Percentiles rank a stretch among this genome's conserved stretches.
These are phyloP conservation scores for Dione vanillae DNA, from an alignment of 2,888 invertebrate species.

Conservation along the genomic window DNA sequence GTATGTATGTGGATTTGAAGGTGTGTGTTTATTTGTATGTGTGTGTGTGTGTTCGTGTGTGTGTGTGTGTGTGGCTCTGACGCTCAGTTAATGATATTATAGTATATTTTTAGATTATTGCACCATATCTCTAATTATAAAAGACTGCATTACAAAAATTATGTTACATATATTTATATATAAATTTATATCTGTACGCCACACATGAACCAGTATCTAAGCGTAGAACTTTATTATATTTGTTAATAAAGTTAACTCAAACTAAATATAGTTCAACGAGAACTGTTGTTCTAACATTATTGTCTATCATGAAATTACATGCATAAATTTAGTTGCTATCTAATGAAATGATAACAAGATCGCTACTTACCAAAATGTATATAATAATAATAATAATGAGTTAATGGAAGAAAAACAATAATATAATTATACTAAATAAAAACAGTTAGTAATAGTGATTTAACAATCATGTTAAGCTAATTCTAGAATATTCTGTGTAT, in stretches of 20 bases:
- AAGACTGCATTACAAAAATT: no score
- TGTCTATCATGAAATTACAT: constrained; percentile 17
- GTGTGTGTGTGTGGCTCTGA: no score
- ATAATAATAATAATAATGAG: not conserved
- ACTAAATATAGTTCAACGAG: not conserved
- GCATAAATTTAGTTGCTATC: constrained; percentile 16
- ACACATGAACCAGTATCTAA: no score
- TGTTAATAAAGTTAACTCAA: not conserved
- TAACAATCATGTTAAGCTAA: not conserved
- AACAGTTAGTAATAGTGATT: not conserved
- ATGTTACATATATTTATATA: no score
- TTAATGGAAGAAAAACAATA: constrained; percentile 10
- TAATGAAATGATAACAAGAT: constrained; percentile 19
- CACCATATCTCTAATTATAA: no score
- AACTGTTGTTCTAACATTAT: constrained; percentile 5
- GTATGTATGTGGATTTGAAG: no score
- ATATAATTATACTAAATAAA: not conserved
- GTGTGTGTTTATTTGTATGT: no score
- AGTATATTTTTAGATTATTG: no score
- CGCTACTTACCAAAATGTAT: constrained; percentile 10
- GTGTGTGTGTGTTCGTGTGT: no score
- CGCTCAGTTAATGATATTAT: no score
- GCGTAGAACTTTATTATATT: not conserved
- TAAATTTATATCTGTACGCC: no score
- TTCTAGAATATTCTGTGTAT: not conserved